phyloP scores from a whole-genome alignment of 2,888 invertebrate species.

The Sinhomidia bicolor region DNA sequence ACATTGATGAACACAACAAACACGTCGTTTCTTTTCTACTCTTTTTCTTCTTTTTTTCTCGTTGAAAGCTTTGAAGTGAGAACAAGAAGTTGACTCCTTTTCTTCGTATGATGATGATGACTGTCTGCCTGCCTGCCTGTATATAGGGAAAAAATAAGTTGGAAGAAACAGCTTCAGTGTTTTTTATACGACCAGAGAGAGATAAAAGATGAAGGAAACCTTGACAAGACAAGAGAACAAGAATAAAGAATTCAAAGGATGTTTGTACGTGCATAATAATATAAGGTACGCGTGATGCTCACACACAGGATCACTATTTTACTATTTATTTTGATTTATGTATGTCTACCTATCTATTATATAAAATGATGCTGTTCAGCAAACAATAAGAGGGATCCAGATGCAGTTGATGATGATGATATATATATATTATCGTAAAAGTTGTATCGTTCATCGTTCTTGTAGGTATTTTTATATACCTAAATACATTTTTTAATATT shows the following conservation, averaged over 20 bases:
- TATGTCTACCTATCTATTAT: neutral
- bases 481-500: neutral
- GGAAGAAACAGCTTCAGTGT: neutral
- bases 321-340: constrained; percentile 35
- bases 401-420: too few relatives aligned
- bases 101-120: too few relatives aligned
- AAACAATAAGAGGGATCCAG: neutral
- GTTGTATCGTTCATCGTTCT: neutral
- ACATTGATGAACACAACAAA: too few relatives aligned
- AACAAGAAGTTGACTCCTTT: constrained; percentile 29
- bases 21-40: too few relatives aligned
- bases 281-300: constrained; percentile 7
- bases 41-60: neutral
- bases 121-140: neutral
- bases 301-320: constrained; percentile 34
- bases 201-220: constrained; percentile 50
- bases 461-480: too few relatives aligned
- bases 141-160: neutral
- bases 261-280: neutral
- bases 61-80: constrained; percentile 46
- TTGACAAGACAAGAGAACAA: constrained; percentile 8
- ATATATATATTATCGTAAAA: neutral
- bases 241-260: constrained; percentile 40
- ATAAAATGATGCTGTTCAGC: neutral
- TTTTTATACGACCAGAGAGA: constrained; percentile 34